These are phyloP conservation scores for Anguilla rostrata DNA, from an alignment of 2,113 vertebrate genomes.

Conservation along the genomic window DNA sequence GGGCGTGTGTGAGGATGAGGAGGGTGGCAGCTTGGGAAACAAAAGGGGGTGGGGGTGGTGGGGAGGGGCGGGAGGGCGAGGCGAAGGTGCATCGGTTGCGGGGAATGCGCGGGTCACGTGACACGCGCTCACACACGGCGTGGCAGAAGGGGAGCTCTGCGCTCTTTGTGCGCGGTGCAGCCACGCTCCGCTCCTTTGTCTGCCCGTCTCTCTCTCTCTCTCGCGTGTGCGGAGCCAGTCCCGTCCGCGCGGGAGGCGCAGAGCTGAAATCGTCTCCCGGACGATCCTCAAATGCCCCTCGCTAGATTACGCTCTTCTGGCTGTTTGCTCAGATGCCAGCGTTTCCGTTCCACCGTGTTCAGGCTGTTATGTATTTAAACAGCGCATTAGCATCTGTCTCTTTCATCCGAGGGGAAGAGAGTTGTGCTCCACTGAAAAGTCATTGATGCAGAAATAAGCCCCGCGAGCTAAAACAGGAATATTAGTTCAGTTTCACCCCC, in stretches of 20 bases:
- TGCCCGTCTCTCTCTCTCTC: not conserved
- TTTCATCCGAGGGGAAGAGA: not conserved
- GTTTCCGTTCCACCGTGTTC: not conserved
- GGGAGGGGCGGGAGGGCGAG: not conserved
- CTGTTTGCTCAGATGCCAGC: conserved; percentile 4
- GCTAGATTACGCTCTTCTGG: not conserved
- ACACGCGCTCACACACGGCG: not conserved
- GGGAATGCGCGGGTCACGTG: not conserved
- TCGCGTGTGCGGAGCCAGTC: not conserved
- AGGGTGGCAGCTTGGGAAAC: not conserved
- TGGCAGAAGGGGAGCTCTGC: not conserved
- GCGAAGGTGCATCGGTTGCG: not conserved
- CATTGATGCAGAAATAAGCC: not conserved
- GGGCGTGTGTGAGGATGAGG: not conserved
- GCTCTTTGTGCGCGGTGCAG: not conserved
- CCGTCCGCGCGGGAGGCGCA: not conserved
- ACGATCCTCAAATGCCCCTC: not conserved
- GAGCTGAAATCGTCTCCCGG: not conserved
- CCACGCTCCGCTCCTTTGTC: not conserved
- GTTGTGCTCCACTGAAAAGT: not conserved
- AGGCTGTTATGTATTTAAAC: not conserved
- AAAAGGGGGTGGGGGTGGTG: not conserved
- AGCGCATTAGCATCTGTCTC: not conserved
- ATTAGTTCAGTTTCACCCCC: not conserved
- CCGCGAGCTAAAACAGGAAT: not conserved